Base-by-base conservation (phyloP, 2,797 vertebrate genomes). In the Decapterus maruadsi region DNA sequence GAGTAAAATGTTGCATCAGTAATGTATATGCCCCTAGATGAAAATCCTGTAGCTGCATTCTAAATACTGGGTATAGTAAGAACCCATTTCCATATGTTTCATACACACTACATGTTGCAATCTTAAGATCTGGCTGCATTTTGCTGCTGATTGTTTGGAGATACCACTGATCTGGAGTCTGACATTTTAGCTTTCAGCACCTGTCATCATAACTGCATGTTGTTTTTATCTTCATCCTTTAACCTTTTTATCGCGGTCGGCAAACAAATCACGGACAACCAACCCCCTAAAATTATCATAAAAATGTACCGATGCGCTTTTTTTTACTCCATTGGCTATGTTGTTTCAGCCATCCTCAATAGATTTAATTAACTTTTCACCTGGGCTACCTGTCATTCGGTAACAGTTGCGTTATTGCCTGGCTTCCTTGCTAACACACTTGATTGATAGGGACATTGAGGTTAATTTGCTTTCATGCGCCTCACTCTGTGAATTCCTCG, bases 381-480 rank as follows among this genome's bases (percentile, higher is more conserved):
- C 75, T 22, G 4, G 38, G 29, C 36, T 34, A 22, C 31, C 71
- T 48, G 77, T 56, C 76, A 59, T 56, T 60, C 55, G 31, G 26
- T 45, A 40, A 58, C 68, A 63, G 40, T 22, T 4, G 58, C n/a
- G 36, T 80, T 64, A 43, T 82, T 75, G 60, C 64, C 46, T 60
- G 57, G 67, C 62, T 62, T 34, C 17, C 75, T 68, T 46, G 66
- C 71, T 67, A 78, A 73, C 78, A 50, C 57, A 13, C 67, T 72
- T 71, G 75, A 79, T 60, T 63, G 58, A 73, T 34, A 2, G 48
- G 70, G 58, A 81, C 62, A 12, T 42, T 31, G 48, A 70, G 84
- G 86, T 86, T 88, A 83, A 86, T 80, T 84, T 87, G 22, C 79
- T 82, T 80, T 84, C 54, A 65, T 42, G 65, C 72, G 67, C 62